Evolutionary conservation across 2,797 vertebrate species (phyloP), one percentile per base, ranked within the genome.

Genomic region (Bovichtus variegatus): DNA sequence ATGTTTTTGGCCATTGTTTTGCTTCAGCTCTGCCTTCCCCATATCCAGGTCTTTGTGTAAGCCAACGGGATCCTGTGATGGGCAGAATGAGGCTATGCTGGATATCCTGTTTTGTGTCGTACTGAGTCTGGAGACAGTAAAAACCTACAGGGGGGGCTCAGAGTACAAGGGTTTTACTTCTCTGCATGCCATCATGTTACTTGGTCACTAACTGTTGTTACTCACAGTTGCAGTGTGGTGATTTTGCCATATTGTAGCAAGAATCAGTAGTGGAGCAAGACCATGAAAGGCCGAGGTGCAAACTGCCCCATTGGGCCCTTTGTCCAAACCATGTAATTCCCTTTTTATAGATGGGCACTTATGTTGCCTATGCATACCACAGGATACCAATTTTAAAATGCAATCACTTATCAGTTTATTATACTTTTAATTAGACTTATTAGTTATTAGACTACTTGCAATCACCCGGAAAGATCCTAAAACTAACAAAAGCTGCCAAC

Each of bases 1-100:
- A 66, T 74, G 59, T 61, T 74, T 80, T 49, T 81, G 86, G 82
- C 54, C n/a, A 57, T 81, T 60, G 50, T 57, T 71, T 69, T 51
- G 21, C 41, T 27, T 71, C 3, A 36, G 66, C 40, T 43, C n/a
- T 66, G 60, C 58, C 50, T 68, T 58, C 11, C 47, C 5, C 53
- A 43, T 49, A 38, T 72, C 75, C 80, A 85, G 58, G 64, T 61
- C 61, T 55, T 63, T 76, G 60, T 80, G 80, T 77, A 36, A 80
- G 70, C 86, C 78, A 80, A 79, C 21, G 10, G 70, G 59, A 85
- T 75, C 40, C 60, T 89, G 74, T 84, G 62, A 88, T 87, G 65
- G 58, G 47, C 41, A 66, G 72, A 77, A 76, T 71, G 25, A 80
- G 71, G 71, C 67, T 49, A 29, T 46, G 38, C 34, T 44, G 47